Evolutionary conservation across 2,888 invertebrate species (phyloP).

Genomic region (Drosophila anomelani): DNA sequence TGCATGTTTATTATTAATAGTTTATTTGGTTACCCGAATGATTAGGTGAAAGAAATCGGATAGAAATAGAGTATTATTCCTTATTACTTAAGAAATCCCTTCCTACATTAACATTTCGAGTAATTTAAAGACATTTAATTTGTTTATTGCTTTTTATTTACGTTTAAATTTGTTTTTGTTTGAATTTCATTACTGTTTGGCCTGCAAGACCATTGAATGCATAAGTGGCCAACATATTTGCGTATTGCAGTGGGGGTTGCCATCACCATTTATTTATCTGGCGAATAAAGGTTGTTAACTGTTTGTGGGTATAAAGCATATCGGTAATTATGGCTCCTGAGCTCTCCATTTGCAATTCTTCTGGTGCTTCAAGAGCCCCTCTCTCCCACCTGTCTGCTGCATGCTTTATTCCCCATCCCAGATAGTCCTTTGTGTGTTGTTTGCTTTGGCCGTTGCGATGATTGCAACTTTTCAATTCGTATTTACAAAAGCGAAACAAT

Average conservation of each 20-base stretch:
- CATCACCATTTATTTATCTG: slow-evolving; percentile 18
- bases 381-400: slow-evolving; percentile 43
- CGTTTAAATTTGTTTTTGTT: slow-evolving; percentile 52
- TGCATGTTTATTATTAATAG: not conserved
- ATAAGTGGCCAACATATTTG: slow-evolving; percentile 61
- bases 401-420: slow-evolving; percentile 33
- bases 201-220: slow-evolving; percentile 53
- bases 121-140: slow-evolving; percentile 22
- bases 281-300: slow-evolving; percentile 42
- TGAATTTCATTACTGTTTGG: slow-evolving; percentile 55
- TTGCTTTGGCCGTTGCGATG: slow-evolving; percentile 37
- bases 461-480: slow-evolving; percentile 65
- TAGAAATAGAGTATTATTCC: too few relatives aligned
- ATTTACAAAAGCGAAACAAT: slow-evolving; percentile 52
- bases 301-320: slow-evolving; percentile 43
- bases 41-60: too few relatives aligned
- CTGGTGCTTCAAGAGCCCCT: slow-evolving; percentile 20
- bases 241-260: slow-evolving; percentile 15
- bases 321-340: slow-evolving; percentile 61
- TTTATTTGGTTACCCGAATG: not conserved
- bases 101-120: not conserved
- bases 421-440: slow-evolving; percentile 19
- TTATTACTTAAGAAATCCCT: not conserved
- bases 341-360: slow-evolving; percentile 23
- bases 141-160: slow-evolving; percentile 31